Evolutionary conservation across 2,797 vertebrate genomes (phyloP).

Genomic region (Pseudochirops cupreus): DNA sequence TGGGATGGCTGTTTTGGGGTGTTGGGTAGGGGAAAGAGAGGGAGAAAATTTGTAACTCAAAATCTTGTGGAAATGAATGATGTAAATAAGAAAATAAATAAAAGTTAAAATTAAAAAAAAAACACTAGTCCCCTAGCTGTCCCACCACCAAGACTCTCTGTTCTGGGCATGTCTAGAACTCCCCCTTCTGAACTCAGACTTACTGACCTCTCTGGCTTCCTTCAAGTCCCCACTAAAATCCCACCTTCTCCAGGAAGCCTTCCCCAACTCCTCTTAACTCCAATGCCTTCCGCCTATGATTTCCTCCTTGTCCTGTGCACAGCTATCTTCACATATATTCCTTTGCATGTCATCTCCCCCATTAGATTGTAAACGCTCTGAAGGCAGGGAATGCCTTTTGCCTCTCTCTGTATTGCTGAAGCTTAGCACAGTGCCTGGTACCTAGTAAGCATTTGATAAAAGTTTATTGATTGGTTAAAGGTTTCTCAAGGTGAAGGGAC

Average conservation of each 20-base stretch:
- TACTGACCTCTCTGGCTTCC: not conserved
- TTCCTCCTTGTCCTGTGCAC: not conserved
- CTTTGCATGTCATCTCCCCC: not conserved
- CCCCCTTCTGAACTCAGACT: not conserved
- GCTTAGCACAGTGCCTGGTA: not conserved
- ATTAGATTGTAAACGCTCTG: not conserved
- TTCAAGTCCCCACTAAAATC: not conserved
- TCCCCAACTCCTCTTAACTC: not conserved
- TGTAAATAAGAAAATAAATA: no score
- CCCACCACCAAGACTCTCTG: not conserved
- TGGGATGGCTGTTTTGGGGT: no score
- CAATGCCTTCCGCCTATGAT: not conserved
- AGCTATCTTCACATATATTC: not conserved
- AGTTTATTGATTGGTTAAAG: not conserved
- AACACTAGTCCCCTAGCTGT: no score
- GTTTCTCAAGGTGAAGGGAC: not conserved
- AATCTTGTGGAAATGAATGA: no score
- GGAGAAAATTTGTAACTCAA: no score
- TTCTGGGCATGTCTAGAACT: not conserved
- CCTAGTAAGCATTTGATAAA: not conserved
- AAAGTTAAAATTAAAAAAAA: no score
- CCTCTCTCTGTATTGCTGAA: not conserved
- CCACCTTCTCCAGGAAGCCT: not conserved
- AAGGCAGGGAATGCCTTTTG: not conserved
- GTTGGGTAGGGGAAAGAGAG: no score